Evolutionary conservation across 2,797 vertebrate species (phyloP).

Genomic region (Ctenochaetus hawaiiensis): DNA sequence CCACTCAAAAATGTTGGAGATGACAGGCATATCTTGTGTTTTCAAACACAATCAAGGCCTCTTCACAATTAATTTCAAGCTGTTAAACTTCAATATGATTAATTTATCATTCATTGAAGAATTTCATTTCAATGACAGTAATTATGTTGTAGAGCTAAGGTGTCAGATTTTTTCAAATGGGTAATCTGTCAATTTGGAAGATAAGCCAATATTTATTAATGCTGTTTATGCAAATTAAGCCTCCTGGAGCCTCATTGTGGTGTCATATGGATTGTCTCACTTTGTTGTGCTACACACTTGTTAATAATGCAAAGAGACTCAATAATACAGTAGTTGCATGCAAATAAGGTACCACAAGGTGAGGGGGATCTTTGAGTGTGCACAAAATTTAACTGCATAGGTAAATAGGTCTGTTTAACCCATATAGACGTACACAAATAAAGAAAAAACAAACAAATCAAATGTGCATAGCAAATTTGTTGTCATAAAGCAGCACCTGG

Average conservation of each 20-base stretch:
- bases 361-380: neutral
- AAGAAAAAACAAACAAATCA: too few relatives aligned
- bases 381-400: too few relatives aligned
- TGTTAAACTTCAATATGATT: constrained; percentile 16
- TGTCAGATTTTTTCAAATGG: constrained; percentile 28
- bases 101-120: constrained; percentile 29
- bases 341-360: constrained; percentile 7
- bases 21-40: neutral
- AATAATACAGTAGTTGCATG: constrained; percentile 2
- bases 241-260: neutral
- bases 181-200: constrained; percentile 32
- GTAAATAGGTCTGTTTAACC: too few relatives aligned
- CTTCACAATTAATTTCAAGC: constrained; percentile 1
- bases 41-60: constrained; percentile 10
- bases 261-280: constrained; percentile 27
- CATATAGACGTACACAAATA: too few relatives aligned
- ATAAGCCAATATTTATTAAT: constrained; percentile 45
- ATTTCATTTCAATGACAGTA: constrained; percentile 7
- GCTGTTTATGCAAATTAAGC: constrained; percentile 50
- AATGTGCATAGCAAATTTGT: too few relatives aligned
- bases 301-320: constrained; percentile 33
- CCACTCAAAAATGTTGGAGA: neutral
- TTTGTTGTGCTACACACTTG: neutral
- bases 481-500: too few relatives aligned
- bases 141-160: constrained; percentile 26